Evolutionary conservation across 2,888 invertebrate species (phyloP).

Genomic region (Macaria liturata): DNA sequence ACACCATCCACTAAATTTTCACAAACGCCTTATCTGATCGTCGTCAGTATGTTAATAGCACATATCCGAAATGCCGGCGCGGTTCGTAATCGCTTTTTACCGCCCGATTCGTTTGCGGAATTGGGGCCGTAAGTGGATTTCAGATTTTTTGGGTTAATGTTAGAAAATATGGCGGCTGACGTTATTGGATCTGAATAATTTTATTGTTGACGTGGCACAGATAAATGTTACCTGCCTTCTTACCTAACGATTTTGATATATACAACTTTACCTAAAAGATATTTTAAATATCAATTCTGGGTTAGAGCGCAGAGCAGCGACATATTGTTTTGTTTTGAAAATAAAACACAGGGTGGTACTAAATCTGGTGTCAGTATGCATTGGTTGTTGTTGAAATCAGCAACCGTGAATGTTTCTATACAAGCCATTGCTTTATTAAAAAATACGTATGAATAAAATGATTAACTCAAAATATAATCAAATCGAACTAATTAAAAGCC

Average conservation of each 20-base stretch:
- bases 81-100: conserved; percentile 57
- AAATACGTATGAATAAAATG: background rate
- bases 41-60: conserved; percentile 71
- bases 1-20: conserved; percentile 74
- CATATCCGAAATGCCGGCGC: conserved; percentile 66
- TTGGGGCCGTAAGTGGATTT: conserved; percentile 16
- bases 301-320: no score
- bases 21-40: conserved; percentile 73
- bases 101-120: conserved; percentile 23
- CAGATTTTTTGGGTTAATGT: conserved; percentile 12
- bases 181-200: background rate
- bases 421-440: no score
- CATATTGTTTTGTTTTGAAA: no score
- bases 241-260: no score
- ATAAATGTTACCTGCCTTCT: no score
- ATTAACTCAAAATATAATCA: conserved; percentile 2
- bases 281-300: no score
- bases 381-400: no score
- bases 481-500: conserved; percentile 21
- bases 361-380: no score
- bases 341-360: no score
- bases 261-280: no score
- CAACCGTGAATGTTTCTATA: no score
- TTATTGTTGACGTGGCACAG: no score
- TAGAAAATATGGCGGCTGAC: background rate